Evolutionary conservation across 1,140 invertebrate species (phyloP).

Genomic region (Wiebesia pumilae): DNA sequence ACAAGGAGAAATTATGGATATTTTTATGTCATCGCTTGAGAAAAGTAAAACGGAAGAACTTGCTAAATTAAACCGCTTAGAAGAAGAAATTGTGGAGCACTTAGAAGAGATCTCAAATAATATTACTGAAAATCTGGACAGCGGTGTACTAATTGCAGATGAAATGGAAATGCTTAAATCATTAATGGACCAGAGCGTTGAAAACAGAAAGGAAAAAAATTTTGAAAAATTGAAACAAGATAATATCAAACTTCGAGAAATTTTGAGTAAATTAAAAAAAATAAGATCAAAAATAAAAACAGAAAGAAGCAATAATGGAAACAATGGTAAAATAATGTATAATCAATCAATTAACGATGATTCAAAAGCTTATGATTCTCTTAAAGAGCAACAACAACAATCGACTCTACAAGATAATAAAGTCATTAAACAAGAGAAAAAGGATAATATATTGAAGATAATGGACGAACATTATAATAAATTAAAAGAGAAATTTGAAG

Average conservation of each 20-base stretch:
- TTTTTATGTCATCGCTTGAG: conserved; percentile 85
- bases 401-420: conserved; percentile 58
- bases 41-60: conserved; percentile 81
- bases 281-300: conserved; percentile 65
- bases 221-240: conserved; percentile 63
- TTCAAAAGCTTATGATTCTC: conserved; percentile 59
- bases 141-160: conserved; percentile 58
- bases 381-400: conserved; percentile 55
- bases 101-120: conserved; percentile 75
- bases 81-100: conserved; percentile 75
- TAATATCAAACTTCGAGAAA: conserved; percentile 61
- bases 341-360: conserved; percentile 48
- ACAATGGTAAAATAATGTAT: conserved; percentile 57
- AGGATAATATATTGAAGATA: conserved; percentile 58
- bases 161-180: conserved; percentile 51
- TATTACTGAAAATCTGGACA: conserved; percentile 61
- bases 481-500: conserved; percentile 63
- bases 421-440: conserved; percentile 57
- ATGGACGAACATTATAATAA: conserved; percentile 60
- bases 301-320: conserved; percentile 62
- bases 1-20: conserved; percentile 87
- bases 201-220: conserved; percentile 51
- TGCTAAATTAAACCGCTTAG: conserved; percentile 75
- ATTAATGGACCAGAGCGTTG: conserved; percentile 36
- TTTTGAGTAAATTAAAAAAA: conserved; percentile 65